Evolutionary conservation across 2,113 vertebrate species (phyloP).

Genomic region (Paracyprichromis sp.): DNA sequence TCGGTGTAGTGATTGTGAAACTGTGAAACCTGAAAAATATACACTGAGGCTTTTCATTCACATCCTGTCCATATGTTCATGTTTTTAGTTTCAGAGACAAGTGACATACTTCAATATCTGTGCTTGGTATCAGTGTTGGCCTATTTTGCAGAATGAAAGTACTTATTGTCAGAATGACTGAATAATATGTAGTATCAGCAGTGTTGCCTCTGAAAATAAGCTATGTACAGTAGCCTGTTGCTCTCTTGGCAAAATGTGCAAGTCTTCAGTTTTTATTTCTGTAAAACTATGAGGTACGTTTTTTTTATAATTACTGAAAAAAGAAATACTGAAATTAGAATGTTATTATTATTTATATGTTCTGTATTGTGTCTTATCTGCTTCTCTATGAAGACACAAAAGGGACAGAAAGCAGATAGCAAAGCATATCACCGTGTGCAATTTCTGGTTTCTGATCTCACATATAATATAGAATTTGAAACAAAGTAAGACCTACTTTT

Average conservation of each 20-base stretch:
- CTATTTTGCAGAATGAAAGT: neutral
- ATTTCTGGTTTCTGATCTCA: conserved; percentile 32
- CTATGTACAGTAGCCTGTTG: neutral
- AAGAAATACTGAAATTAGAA: neutral
- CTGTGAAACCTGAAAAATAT: neutral
- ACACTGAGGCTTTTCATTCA: neutral
- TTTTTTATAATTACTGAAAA: neutral
- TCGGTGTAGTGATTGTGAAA: conserved; percentile 3
- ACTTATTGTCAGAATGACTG: neutral
- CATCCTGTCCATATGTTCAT: neutral
- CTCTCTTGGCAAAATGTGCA: neutral
- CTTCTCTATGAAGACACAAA: conserved; percentile 2
- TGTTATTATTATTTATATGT: neutral
- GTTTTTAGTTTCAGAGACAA: neutral
- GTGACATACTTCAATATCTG: neutral
- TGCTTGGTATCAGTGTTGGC: neutral
- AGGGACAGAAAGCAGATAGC: neutral
- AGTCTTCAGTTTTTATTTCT: neutral
- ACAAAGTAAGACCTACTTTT: neutral
- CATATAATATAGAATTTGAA: neutral
- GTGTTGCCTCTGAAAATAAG: conserved; percentile 4
- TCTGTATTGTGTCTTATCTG: conserved; percentile 24
- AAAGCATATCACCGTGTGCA: conserved; percentile 18
- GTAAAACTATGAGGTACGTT: neutral
- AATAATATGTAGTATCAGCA: neutral